phyloP scores from a whole-genome alignment of 2,888 invertebrate genomes.

The Nematopogon swammerdamellus region DNA sequence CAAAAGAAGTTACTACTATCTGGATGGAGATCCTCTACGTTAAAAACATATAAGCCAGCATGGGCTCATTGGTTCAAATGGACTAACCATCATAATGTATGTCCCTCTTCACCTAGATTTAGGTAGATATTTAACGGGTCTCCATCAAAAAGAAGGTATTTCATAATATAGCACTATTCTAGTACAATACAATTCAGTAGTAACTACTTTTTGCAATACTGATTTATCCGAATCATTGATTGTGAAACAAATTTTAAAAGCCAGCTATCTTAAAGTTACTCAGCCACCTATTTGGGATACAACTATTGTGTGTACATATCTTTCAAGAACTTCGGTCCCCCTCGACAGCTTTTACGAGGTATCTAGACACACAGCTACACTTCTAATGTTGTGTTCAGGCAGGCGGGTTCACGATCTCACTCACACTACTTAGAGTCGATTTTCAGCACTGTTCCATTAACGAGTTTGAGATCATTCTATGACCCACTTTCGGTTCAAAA shows the following conservation, averaged over 20 bases:
- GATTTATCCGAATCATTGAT: neutral
- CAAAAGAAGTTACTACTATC: no score
- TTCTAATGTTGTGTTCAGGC: conserved; percentile 10
- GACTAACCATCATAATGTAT: no score
- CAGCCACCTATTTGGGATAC: neutral
- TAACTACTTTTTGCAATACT: conserved; percentile 6
- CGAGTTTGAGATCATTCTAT: no score
- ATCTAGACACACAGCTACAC: neutral
- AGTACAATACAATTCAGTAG: conserved; percentile 9
- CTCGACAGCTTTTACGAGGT: neutral
- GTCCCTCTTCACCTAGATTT: no score
- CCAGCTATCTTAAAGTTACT: conserved; percentile 2
- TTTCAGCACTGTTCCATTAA: no score
- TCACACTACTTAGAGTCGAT: conserved; percentile 3
- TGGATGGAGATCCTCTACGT: no score
- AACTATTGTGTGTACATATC: neutral
- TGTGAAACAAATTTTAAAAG: conserved; percentile 6
- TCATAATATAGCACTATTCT: conserved; percentile 4
- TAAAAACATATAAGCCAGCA: no score
- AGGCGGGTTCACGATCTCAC: conserved; percentile 10
- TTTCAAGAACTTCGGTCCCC: neutral
- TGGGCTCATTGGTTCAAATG: no score
- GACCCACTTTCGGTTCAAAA: no score
- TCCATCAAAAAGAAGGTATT: no score
- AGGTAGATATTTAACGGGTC: no score